phyloP scores from a whole-genome alignment of 92 coral and sea anemone species.

The Palythoa grandiflora region DNA sequence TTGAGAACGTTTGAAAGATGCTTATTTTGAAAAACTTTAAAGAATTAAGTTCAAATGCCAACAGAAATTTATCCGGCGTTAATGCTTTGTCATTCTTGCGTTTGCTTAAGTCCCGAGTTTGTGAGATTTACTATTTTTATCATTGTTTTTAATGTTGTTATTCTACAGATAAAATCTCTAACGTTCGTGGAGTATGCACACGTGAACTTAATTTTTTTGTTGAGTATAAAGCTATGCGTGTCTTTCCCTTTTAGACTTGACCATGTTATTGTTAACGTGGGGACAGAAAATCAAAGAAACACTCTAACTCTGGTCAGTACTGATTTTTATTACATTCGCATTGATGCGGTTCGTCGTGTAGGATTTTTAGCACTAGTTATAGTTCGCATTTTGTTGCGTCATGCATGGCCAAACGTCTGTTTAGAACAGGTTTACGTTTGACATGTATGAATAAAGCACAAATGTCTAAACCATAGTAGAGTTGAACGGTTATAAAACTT shows the following conservation, averaged over 20 bases:
- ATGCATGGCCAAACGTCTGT: background rate
- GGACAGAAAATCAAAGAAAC: constrained; percentile 42
- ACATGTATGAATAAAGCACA: background rate
- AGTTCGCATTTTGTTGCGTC: no score
- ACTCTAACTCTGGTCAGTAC: background rate
- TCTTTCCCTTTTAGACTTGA: constrained; percentile 47
- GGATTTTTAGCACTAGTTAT: no score
- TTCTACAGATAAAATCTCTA: background rate
- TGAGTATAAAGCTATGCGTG: background rate
- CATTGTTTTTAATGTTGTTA: no score
- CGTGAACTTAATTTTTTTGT: background rate
- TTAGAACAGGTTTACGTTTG: background rate
- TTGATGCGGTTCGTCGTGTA: background rate
- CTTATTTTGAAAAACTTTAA: no score
- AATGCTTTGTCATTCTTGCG: no score
- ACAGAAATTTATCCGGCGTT: no score
- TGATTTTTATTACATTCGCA: background rate
- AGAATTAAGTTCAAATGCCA: no score
- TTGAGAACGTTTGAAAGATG: no score
- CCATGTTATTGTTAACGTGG: constrained; percentile 68
- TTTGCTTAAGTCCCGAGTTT: no score
- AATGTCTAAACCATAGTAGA: no score
- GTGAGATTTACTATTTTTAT: no score
- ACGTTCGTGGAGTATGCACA: background rate
- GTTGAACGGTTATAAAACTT: no score